Evolutionary conservation across 2,888 invertebrate species (phyloP).

Genomic region (Athalia circularis): DNA sequence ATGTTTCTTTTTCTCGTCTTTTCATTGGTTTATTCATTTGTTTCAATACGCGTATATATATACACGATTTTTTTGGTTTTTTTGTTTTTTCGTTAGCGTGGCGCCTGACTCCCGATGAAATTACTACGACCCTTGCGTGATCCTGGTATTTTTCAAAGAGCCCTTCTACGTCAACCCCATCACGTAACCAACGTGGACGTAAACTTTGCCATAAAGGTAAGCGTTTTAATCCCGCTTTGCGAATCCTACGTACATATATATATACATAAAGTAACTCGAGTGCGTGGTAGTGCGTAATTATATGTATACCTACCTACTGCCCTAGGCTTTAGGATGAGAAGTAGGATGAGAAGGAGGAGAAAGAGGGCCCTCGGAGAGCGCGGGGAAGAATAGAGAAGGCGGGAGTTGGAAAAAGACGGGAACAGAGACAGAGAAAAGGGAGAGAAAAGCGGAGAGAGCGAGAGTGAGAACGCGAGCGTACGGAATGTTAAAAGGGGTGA

Average conservation of each 20-base stretch:
- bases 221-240: constrained; percentile 45
- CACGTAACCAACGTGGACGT: constrained; percentile 42
- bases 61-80: background rate
- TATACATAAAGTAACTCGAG: constrained; percentile 37
- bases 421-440: constrained; percentile 22
- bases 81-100: background rate
- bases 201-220: constrained; percentile 42
- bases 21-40: constrained; percentile 1
- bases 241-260: constrained; percentile 47
- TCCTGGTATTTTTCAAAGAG: constrained; percentile 44
- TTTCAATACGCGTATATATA: background rate
- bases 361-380: background rate
- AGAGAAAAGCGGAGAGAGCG: constrained; percentile 6
- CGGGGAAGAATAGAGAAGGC: background rate
- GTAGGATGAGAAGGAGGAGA: background rate
- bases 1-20: background rate
- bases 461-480: constrained; percentile 24
- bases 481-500: constrained; percentile 55
- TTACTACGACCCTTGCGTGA: constrained; percentile 37
- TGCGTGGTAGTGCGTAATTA: constrained; percentile 52
- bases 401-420: background rate
- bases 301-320: constrained; percentile 46
- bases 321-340: constrained; percentile 28
- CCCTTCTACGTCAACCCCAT: constrained; percentile 24
- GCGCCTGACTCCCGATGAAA: constrained; percentile 26